phyloP scores from a whole-genome alignment of 2,113 vertebrate species.

The Ancistrus triradiatus region DNA sequence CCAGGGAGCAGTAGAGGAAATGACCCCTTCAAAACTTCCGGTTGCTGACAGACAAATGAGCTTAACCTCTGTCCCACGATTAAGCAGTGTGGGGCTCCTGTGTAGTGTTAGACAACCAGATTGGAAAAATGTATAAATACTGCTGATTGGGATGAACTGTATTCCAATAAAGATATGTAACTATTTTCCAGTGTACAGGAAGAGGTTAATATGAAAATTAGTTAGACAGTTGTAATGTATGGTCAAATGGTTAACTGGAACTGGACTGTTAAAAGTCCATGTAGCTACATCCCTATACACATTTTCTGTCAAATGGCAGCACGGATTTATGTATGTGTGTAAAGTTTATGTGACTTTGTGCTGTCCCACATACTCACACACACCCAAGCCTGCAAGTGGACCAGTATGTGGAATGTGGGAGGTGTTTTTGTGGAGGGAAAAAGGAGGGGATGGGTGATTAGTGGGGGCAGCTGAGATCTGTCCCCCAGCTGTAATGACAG shows the following conservation, averaged over 20 bases:
- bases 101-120: slow-evolving; percentile 8
- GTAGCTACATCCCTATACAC: neutral
- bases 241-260: neutral
- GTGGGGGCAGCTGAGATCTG: slow-evolving; percentile 68
- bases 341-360: slow-evolving; percentile 30
- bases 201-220: neutral
- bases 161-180: neutral
- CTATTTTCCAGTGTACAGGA: neutral
- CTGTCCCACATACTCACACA: slow-evolving; percentile 26
- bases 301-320: slow-evolving; percentile 2
- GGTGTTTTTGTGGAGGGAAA: slow-evolving; percentile 34
- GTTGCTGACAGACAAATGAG: slow-evolving; percentile 42
- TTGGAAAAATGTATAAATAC: neutral
- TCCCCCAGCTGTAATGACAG: slow-evolving; percentile 64
- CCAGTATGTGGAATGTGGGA: slow-evolving; percentile 53
- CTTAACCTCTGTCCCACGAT: slow-evolving; percentile 18
- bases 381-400: slow-evolving; percentile 52
- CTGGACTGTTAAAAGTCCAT: neutral
- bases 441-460: slow-evolving; percentile 50
- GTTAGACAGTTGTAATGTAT: neutral
- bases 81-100: slow-evolving; percentile 24
- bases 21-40: slow-evolving; percentile 39
- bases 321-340: slow-evolving; percentile 9
- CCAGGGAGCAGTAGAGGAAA: slow-evolving; percentile 27
- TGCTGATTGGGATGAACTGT: neutral